Conservation (phyloP, 2,797 vertebrate species). For the Amblyopsis hoosieri region DNA sequence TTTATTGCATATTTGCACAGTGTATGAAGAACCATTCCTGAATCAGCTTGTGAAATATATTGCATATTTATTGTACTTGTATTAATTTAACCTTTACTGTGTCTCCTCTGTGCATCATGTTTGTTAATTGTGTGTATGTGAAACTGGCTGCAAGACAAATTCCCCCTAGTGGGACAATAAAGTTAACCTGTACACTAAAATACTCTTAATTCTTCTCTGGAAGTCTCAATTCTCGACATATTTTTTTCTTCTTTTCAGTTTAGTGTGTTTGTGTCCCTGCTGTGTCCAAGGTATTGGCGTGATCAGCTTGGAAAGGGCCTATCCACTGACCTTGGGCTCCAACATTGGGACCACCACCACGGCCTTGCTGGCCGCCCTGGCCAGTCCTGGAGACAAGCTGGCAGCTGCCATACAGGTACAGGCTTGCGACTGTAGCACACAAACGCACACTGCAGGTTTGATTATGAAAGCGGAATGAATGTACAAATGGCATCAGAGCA, state of each 20-base stretch:
- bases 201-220: too few species aligned
- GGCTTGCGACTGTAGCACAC: neutral
- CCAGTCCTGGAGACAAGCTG: slow-evolving; percentile 78
- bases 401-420: slow-evolving; percentile 75
- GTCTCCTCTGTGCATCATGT: too few species aligned
- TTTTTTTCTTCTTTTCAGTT: neutral
- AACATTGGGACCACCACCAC: slow-evolving; percentile 84
- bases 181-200: too few species aligned
- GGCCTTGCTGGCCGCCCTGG: slow-evolving; percentile 77
- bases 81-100: too few species aligned
- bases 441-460: neutral
- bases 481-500: too few species aligned
- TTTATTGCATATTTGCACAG: too few species aligned
- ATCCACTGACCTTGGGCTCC: slow-evolving; percentile 80
- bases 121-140: too few species aligned
- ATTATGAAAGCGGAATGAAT: neutral
- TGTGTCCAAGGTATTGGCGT: slow-evolving; percentile 74
- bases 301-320: slow-evolving; percentile 81
- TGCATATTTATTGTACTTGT: too few species aligned
- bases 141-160: too few species aligned
- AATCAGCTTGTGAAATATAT: too few species aligned
- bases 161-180: too few species aligned
- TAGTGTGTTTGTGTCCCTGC: neutral
- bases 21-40: too few species aligned
- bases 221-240: neutral